phyloP scores from a whole-genome alignment of 37 sponge, comb jelly and placozoan genomes.

The Petrosia ficiformis region DNA sequence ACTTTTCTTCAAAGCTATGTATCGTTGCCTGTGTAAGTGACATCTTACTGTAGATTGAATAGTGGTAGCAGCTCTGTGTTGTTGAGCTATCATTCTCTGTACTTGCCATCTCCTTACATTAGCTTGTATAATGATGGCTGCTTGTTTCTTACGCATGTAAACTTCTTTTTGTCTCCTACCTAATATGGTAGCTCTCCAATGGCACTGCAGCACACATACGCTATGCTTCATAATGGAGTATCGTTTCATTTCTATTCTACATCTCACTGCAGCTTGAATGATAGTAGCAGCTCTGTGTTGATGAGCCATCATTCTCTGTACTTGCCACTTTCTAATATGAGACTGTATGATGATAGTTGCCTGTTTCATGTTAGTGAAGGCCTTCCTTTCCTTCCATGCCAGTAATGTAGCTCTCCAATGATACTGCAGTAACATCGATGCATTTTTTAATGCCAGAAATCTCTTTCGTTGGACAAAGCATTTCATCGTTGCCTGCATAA shows the following conservation, averaged over 20 bases:
- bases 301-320: not conserved
- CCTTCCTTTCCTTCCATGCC: not conserved
- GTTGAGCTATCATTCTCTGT: not conserved
- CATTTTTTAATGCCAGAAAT: not conserved
- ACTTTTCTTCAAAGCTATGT: not conserved
- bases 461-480: constrained; percentile 11
- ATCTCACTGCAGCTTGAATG: constrained; percentile 27
- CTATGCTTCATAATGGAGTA: constrained; percentile 14
- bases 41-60: constrained; percentile 19
- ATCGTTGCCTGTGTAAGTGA: constrained; percentile 17
- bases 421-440: not conserved
- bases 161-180: not conserved
- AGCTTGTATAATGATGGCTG: not conserved
- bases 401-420: not conserved
- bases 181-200: not conserved
- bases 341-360: constrained; percentile 43
- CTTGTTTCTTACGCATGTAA: not conserved
- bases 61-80: constrained; percentile 7
- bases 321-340: not conserved
- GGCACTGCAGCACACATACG: constrained; percentile 17
- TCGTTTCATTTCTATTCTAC: constrained; percentile 14
- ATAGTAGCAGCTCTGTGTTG: constrained; percentile 17
- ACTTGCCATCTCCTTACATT: not conserved
- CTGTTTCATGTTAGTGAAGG: constrained; percentile 10
- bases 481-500: constrained; percentile 35